Evolutionary conservation across 35 echinoderm and acorn worm genomes (phyloP).

Genomic region (Apostichopus parvimensis): DNA sequence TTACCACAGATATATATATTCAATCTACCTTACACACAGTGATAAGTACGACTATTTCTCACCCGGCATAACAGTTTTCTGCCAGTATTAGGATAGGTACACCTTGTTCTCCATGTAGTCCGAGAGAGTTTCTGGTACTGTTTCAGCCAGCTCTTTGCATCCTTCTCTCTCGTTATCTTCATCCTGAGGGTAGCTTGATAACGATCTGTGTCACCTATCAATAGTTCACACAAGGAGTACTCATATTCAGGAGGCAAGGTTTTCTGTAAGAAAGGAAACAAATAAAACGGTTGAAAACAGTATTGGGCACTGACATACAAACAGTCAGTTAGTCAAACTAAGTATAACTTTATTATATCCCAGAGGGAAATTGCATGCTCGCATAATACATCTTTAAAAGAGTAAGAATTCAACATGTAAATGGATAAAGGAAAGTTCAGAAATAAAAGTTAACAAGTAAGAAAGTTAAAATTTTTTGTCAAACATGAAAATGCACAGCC

Average conservation of each 20-base stretch:
- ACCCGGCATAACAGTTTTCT: neutral
- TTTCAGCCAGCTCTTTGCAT: slow-evolving; percentile 5
- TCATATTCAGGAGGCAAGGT: slow-evolving; percentile 14
- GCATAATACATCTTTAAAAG: too few species aligned
- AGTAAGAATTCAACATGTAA: too few species aligned
- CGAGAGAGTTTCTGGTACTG: neutral
- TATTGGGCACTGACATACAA: too few species aligned
- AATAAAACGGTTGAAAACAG: neutral
- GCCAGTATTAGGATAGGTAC: neutral
- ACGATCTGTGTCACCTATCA: neutral
- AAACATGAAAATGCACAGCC: too few species aligned
- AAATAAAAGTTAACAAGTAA: too few species aligned
- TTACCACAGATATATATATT: too few species aligned
- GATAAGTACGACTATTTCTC: neutral
- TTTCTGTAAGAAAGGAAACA: neutral
- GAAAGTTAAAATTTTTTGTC: too few species aligned
- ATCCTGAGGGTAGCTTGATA: neutral
- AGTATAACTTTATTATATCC: too few species aligned
- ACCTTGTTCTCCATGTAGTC: slow-evolving; percentile 13
- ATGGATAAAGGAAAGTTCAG: too few species aligned
- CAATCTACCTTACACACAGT: too few species aligned
- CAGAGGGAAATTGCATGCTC: too few species aligned
- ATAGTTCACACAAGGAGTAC: slow-evolving; percentile 4
- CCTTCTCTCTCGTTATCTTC: slow-evolving; percentile 14
- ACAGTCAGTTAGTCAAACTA: too few species aligned